A percentile compares a stretch with the other conserved stretches of the same genome.
Evolutionary conservation across 2,797 vertebrate genomes (phyloP).

Genomic region (Sebastes paucispinis): DNA sequence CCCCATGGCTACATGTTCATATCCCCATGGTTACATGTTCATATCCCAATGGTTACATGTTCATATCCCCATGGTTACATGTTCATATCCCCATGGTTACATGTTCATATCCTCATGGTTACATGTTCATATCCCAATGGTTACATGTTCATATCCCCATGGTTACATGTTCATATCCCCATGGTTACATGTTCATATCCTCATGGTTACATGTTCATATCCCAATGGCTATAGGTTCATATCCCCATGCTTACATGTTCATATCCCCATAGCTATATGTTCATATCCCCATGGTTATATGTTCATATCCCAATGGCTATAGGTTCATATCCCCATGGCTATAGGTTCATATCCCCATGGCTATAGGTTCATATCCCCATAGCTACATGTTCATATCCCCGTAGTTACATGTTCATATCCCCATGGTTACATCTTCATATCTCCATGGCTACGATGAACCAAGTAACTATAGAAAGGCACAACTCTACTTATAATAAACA

Average conservation of each 20-base stretch:
- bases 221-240: too few species aligned
- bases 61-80: conserved; percentile 39
- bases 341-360: too few species aligned
- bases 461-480: conserved; percentile 9
- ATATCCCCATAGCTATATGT: background rate
- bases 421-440: background rate
- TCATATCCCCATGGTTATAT: background rate
- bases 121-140: conserved; percentile 38
- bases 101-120: background rate
- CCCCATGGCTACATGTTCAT: too few species aligned
- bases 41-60: too few species aligned
- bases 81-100: conserved; percentile 30
- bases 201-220: too few species aligned
- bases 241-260: background rate
- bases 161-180: conserved; percentile 48
- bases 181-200: too few species aligned
- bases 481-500: conserved; percentile 2
- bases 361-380: too few species aligned
- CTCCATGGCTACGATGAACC: conserved; percentile 9
- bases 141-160: conserved; percentile 29
- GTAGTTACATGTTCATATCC: background rate
- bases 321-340: background rate
- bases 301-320: too few species aligned
- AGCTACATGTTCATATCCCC: background rate
- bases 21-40: too few species aligned